These are phyloP conservation scores for Drosophila ercepeae DNA, from an alignment of 1,140 invertebrate species.

Conservation along the genomic window DNA sequence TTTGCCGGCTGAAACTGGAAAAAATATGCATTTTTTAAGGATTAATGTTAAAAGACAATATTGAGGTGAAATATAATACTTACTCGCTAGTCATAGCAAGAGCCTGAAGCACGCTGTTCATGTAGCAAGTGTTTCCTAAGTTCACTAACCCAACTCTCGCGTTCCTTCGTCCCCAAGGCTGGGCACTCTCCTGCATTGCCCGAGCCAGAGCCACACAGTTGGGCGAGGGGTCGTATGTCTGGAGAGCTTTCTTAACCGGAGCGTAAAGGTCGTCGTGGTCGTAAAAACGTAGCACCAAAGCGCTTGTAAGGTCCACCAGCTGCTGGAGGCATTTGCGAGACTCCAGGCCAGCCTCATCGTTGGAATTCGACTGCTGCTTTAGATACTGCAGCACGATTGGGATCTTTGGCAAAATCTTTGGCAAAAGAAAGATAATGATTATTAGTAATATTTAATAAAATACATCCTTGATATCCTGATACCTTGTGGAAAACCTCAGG, in stretches of 20 bases:
- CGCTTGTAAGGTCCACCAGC: conserved; percentile 84
- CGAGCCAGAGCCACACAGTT: conserved; percentile 52
- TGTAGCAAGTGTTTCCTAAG: conserved; percentile 94
- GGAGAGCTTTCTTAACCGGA: conserved; percentile 54
- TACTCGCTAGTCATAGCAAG: conserved; percentile 92
- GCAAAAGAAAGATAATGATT: not conserved
- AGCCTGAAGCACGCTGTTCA: conserved; percentile 93
- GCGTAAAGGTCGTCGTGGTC: conserved; percentile 83
- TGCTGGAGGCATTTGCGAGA: conserved; percentile 84
- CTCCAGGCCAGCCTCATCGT: conserved; percentile 83
- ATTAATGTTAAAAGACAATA: not conserved
- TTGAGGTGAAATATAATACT: conserved; percentile 82
- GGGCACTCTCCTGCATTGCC: conserved; percentile 52
- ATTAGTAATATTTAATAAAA: not conserved
- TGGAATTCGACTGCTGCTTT: conserved; percentile 33
- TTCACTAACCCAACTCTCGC: conserved; percentile 91
- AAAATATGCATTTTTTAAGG: not conserved
- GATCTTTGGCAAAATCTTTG: conserved; percentile 78
- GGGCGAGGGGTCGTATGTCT: conserved; percentile 56
- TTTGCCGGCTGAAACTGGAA: conserved; percentile 85
- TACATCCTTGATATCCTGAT: too few relatives aligned
- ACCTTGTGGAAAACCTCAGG: conserved; percentile 84
- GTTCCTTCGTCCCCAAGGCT: conserved; percentile 45
- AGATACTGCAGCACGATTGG: conserved; percentile 71
- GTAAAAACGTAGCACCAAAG: conserved; percentile 84